Evolutionary conservation across 2,888 invertebrate genomes (phyloP).

Genomic region (Dasypolia templi): DNA sequence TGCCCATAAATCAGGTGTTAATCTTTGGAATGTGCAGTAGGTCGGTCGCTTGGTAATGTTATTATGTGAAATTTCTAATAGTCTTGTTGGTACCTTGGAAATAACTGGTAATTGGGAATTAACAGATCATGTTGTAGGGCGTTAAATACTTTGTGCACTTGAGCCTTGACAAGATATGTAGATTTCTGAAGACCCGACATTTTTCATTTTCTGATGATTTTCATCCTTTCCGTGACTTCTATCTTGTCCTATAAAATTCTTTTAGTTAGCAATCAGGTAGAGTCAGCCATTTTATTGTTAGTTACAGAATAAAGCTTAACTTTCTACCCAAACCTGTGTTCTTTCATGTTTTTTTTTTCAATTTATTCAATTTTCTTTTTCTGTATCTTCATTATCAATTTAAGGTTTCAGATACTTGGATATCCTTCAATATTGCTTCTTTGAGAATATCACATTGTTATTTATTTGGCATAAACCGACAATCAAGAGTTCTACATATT

Average conservation of each 20-base stretch:
- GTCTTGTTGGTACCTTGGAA: not conserved
- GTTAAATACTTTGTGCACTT: not conserved
- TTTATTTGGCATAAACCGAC: not conserved
- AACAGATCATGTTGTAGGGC: not conserved
- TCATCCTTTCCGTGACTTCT: not conserved
- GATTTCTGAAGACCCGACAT: not conserved
- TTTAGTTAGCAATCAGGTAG: too few relatives aligned
- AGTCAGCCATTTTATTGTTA: not conserved
- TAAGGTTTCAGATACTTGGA: not conserved
- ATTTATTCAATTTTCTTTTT: not conserved
- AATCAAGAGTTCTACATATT: slow-evolving; percentile 11
- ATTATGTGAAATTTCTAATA: slow-evolving; percentile 21
- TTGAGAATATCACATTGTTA: not conserved
- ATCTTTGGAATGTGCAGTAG: slow-evolving; percentile 28
- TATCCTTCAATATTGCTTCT: not conserved
- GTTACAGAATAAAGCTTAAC: not conserved
- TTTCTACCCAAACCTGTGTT: not conserved
- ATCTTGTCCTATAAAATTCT: not conserved
- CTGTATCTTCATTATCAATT: not conserved
- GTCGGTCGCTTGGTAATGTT: not conserved
- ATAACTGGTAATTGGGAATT: not conserved
- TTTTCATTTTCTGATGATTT: not conserved
- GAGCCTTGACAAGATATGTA: not conserved
- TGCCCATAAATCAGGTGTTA: slow-evolving; percentile 31
- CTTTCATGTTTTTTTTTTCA: not conserved